These are phyloP conservation scores for Macrotus californicus DNA, from an alignment of 2,113 vertebrate species.

Conservation along the genomic window DNA sequence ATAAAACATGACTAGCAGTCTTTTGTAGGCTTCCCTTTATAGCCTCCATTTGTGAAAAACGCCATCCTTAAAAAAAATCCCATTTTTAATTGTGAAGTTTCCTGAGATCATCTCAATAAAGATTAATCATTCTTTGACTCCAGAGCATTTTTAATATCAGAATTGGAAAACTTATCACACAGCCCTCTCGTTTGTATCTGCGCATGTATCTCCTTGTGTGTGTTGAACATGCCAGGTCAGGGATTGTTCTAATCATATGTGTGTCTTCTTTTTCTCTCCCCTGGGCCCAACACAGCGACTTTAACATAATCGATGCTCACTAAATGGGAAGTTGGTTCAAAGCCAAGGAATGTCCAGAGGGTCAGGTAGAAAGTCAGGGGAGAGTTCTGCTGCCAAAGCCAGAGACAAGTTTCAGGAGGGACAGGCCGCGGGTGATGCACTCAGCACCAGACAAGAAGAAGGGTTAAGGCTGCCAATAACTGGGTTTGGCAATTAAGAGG, in stretches of 20 bases:
- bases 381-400: background rate
- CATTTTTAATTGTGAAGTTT: background rate
- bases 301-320: background rate
- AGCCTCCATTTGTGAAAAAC: background rate
- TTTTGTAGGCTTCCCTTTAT: background rate
- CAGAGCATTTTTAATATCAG: background rate
- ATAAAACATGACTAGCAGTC: background rate
- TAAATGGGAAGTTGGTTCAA: constrained; percentile 10
- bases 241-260: background rate
- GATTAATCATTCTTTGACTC: background rate
- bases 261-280: background rate
- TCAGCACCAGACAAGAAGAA: background rate
- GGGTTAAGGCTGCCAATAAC: background rate
- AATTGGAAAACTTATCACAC: background rate
- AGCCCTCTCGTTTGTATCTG: background rate
- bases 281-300: background rate
- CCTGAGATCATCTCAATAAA: background rate
- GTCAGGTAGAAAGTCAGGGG: background rate
- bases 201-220: background rate
- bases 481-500: background rate
- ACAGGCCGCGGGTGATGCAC: background rate
- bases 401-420: background rate
- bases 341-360: background rate
- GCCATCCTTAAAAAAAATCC: background rate
- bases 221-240: background rate